Conservation (phyloP, 2,797 vertebrate species). For the Eurystomus glaucurus region DNA sequence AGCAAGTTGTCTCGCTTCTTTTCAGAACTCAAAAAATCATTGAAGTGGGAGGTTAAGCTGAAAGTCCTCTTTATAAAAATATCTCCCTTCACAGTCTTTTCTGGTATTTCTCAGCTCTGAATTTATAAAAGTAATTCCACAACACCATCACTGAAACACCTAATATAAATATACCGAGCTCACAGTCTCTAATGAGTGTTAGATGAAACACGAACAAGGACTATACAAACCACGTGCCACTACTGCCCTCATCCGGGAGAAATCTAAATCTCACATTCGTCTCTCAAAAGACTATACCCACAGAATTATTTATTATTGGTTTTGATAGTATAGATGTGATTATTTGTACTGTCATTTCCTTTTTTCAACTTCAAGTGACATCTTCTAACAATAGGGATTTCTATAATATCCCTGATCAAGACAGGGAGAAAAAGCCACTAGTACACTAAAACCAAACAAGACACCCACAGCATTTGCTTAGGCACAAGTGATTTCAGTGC, state of each 20-base stretch:
- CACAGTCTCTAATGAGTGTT: constrained; percentile 27
- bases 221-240: constrained; percentile 31
- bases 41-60: constrained; percentile 48
- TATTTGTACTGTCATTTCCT: not conserved
- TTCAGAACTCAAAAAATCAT: constrained; percentile 32
- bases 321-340: not conserved
- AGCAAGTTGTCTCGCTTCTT: constrained; percentile 25
- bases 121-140: constrained; percentile 80
- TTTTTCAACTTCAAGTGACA: not conserved
- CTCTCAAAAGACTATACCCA: not conserved
- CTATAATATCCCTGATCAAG: not conserved
- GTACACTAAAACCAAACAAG: not conserved
- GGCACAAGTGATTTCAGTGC: not conserved
- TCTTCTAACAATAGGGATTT: not conserved
- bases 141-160: constrained; percentile 68
- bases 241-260: constrained; percentile 73
- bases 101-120: constrained; percentile 48
- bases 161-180: constrained; percentile 74
- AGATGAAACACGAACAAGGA: not conserved
- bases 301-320: not conserved
- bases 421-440: not conserved
- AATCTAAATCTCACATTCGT: not conserved
- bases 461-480: not conserved
- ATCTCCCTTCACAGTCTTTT: constrained; percentile 52
- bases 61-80: constrained; percentile 49